These are phyloP conservation scores for Menidia menidia DNA, from an alignment of 2,797 vertebrate species.

Conservation along the genomic window DNA sequence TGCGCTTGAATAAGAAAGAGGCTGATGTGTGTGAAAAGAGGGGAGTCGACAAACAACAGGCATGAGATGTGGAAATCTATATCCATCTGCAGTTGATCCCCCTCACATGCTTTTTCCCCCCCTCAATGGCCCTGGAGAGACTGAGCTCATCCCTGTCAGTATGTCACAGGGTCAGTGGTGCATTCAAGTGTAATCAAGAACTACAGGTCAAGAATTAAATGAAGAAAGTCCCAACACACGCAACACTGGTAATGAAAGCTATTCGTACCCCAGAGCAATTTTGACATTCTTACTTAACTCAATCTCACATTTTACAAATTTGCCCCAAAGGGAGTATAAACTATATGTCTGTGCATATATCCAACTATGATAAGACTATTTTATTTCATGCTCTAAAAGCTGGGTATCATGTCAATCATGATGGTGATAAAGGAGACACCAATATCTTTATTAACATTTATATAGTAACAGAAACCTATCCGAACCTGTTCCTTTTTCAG, in stretches of 20 bases:
- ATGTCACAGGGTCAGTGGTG: slow-evolving; percentile 3
- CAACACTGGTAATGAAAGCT: background rate
- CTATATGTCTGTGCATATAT: background rate
- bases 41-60: background rate
- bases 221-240: no score
- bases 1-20: background rate
- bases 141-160: background rate
- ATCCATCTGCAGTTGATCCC: background rate
- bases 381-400: no score
- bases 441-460: no score
- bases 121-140: background rate
- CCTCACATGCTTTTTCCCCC: background rate
- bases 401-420: no score
- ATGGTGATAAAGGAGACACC: no score
- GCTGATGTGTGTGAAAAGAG: background rate
- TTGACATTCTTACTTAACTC: background rate
- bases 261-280: background rate
- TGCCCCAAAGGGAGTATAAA: background rate
- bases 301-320: background rate
- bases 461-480: no score
- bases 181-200: background rate
- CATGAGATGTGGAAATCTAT: no score
- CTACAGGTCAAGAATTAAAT: no score
- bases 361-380: no score
- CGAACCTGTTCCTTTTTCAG: no score